Base-by-base conservation (phyloP, 1,140 invertebrate species). In the Drosophila punjabiensis region DNA sequence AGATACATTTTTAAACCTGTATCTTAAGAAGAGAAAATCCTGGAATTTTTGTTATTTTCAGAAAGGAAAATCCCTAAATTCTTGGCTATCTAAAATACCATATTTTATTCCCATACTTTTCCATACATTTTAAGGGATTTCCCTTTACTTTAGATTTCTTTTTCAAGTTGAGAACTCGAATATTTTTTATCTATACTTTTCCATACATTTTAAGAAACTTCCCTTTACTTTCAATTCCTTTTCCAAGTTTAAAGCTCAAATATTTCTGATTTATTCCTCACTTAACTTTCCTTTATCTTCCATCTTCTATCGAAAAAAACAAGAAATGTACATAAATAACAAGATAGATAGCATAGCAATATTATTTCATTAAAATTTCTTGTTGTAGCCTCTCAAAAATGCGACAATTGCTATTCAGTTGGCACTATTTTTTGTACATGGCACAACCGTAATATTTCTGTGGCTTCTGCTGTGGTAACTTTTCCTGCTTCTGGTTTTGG, bases 301-400 rank as follows among this genome's bases (percentile, higher is more conserved):
- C 3, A 13, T 53, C 14, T 53, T 7, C 7, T 16, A 35, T n/a
- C 16, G n/a, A 24, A 39, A 28, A 39, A 18, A 53, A 39, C 20
- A 20, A 28, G 7, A 35, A 63, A 30, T 53, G 8, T 16, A 16
- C 8, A 37, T 13, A 37, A 63, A 37, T 37, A 63, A 37, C 13
- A 14, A 52, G 9, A 50, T 24, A 68, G 10, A 24, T 48, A 43
- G 37, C 43, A 0, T 11, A 48, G 6, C 35, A 32, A 14, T 61
- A 69, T 39, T 41, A 56, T 89, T 89, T 81, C 70, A 81, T 85
- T 88, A 89, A 79, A 81, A 88, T 89, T 87, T 81, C 81, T 75
- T 89, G 60, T 78, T 79, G 77, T 83, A 62, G 43, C 71, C 65
- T 55, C 41, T 58, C 62, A 28, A 52, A 58, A 61, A 68, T 61